phyloP scores from a whole-genome alignment of 2,888 invertebrate genomes.

The Apantesis nais region DNA sequence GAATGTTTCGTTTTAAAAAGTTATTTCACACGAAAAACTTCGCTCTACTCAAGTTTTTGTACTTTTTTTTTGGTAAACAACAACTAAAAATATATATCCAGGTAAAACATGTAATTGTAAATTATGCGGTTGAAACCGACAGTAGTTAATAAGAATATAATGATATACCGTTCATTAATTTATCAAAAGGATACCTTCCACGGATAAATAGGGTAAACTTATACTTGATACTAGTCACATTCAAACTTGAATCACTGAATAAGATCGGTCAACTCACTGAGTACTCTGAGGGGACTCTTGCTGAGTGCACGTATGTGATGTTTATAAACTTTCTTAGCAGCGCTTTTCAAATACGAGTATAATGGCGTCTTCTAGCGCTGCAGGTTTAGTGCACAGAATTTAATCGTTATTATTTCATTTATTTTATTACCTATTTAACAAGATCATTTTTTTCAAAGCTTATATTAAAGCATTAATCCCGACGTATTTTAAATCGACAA shows the following conservation, averaged over 20 bases:
- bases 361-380: background rate
- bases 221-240: background rate
- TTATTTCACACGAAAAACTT: background rate
- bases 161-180: too few species aligned
- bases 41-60: background rate
- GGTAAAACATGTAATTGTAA: background rate
- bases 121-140: too few species aligned
- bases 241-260: background rate
- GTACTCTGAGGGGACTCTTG: background rate
- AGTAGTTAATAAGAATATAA: too few species aligned
- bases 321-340: background rate
- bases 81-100: constrained; percentile 13
- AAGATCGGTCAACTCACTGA: too few species aligned
- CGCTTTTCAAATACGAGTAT: background rate
- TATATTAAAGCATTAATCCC: too few species aligned
- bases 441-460: too few species aligned
- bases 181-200: too few species aligned
- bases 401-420: too few species aligned
- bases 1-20: constrained; percentile 1
- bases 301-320: background rate
- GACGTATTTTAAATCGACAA: too few species aligned
- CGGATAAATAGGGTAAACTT: too few species aligned
- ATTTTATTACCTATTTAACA: too few species aligned
- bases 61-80: background rate
- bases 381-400: background rate